Evolutionary conservation across 1,140 invertebrate species (phyloP).

Genomic region (Drosophila orena): DNA sequence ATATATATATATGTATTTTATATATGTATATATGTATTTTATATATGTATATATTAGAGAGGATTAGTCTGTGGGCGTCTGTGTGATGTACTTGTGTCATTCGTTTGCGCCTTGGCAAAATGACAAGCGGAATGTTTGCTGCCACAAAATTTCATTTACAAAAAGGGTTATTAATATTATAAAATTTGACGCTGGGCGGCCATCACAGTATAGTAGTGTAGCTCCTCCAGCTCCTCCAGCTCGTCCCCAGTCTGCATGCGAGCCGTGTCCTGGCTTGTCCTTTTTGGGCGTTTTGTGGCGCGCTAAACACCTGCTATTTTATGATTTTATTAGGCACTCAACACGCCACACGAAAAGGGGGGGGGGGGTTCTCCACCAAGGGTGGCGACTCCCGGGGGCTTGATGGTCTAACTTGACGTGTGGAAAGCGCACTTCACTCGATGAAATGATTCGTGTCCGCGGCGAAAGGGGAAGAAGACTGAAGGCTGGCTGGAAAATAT

Average conservation of each 20-base stretch:
- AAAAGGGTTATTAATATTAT: slow-evolving; percentile 82
- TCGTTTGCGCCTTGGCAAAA: slow-evolving; percentile 62
- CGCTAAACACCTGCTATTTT: slow-evolving; percentile 79
- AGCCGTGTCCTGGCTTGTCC: slow-evolving; percentile 23
- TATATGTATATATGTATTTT: background rate
- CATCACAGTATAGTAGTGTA: slow-evolving; percentile 50
- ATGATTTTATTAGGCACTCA: slow-evolving; percentile 81
- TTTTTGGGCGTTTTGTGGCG: slow-evolving; percentile 58
- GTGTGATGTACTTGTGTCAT: slow-evolving; percentile 68
- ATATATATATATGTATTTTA: too few species aligned
- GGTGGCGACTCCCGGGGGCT: background rate
- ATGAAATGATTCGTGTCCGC: slow-evolving; percentile 16
- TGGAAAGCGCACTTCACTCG: slow-evolving; percentile 29
- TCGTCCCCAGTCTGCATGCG: slow-evolving; percentile 6
- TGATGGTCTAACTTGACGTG: slow-evolving; percentile 23
- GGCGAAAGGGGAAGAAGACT: background rate
- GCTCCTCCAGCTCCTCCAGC: background rate
- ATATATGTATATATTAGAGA: background rate
- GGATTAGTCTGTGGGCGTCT: slow-evolving; percentile 7
- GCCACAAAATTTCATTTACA: slow-evolving; percentile 80
- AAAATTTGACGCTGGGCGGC: slow-evolving; percentile 73
- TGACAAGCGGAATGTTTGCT: slow-evolving; percentile 76
- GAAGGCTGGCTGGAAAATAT: background rate
- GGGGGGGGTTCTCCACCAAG: background rate
- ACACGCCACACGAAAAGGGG: slow-evolving; percentile 62